These are phyloP conservation scores for Platygyra sinensis DNA, from an alignment of 64 coral and sea anemone species.

Conservation along the genomic window DNA sequence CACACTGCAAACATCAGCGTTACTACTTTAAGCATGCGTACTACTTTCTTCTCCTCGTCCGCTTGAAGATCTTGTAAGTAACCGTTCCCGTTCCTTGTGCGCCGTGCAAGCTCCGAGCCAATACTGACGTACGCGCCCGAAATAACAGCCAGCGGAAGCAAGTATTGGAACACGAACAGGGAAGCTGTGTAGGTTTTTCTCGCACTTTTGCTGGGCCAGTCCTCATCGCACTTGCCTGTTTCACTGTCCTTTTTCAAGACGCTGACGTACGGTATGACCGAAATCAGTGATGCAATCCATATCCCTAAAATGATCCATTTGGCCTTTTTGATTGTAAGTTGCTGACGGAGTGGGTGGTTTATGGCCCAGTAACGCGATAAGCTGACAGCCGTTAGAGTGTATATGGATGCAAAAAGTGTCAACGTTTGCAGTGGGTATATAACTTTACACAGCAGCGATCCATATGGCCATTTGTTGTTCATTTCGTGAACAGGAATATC, in stretches of 20 bases:
- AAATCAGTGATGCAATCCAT: slow-evolving; percentile 45
- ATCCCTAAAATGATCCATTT: slow-evolving; percentile 54
- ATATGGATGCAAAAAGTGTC: slow-evolving; percentile 65
- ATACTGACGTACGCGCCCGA: slow-evolving; percentile 50
- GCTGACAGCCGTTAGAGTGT: slow-evolving; percentile 73
- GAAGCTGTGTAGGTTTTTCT: slow-evolving; percentile 46
- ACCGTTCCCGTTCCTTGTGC: slow-evolving; percentile 21
- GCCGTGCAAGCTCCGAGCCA: slow-evolving; percentile 42
- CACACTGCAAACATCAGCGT: slow-evolving; percentile 59
- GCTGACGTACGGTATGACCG: slow-evolving; percentile 58
- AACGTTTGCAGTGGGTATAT: slow-evolving; percentile 68
- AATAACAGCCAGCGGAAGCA: slow-evolving; percentile 55
- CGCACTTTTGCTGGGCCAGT: slow-evolving; percentile 26
- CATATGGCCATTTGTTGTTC: slow-evolving; percentile 68
- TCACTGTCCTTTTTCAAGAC: background rate
- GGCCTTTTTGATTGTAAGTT: slow-evolving; percentile 34
- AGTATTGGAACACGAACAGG: slow-evolving; percentile 66
- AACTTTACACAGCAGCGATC: slow-evolving; percentile 62
- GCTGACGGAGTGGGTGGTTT: slow-evolving; percentile 49
- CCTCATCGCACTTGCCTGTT: slow-evolving; percentile 32
- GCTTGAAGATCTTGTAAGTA: slow-evolving; percentile 39
- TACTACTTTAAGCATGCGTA: slow-evolving; percentile 63
- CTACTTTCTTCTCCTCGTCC: slow-evolving; percentile 47
- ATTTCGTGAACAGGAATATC: slow-evolving; percentile 71
- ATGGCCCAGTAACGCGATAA: slow-evolving; percentile 81